Evolutionary conservation across 2,888 invertebrate species (phyloP), one percentile per base, ranked within the genome.

Genomic region (Mesoligia furuncula): DNA sequence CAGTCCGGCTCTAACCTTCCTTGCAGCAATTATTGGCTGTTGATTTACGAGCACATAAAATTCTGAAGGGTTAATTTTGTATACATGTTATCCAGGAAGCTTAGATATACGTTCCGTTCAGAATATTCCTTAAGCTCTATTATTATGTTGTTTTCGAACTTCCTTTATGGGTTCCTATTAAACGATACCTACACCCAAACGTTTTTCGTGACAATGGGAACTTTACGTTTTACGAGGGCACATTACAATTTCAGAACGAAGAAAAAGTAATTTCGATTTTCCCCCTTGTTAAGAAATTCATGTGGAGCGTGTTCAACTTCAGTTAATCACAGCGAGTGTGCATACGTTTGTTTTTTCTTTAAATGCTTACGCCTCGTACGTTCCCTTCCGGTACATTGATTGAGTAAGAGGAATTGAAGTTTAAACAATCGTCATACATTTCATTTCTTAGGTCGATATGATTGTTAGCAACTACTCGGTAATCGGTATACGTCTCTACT

Each of bases 171-270:
- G 77, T 80, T 68, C 27, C 20, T 45, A 79, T 80, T 79, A 80
- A 45, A 81, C 67, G 31, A 76, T 11, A 11, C n/a, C 4, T 66
- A 80, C 42, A 81, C 62, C 62, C 61, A 69, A 85, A 82, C 24
- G 65, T 59, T 42, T 27, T 72, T 87, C 88, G 88, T 89, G 88
- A 89, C 85, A 82, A 86, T 85, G 57, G 78, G 65, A 86, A 79
- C 81, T 88, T 87, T 86, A 80, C 62, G 15, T 81, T 88, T 88
- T 88, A 87, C 67, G 87, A 85, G 79, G 83, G 61, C 61, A 80
- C 45, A 78, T 77, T 68, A 83, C 17, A 68, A 71, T 79, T 85
- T 85, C 61, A 59, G 61, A 78, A 77, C 61, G 51, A 79, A 79
- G 68, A 74, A 88, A 84, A 78, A 80, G 78, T 75, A 24, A 79